phyloP scores from a whole-genome alignment of 1,140 invertebrate species.

The Scaptomyza graminum region DNA sequence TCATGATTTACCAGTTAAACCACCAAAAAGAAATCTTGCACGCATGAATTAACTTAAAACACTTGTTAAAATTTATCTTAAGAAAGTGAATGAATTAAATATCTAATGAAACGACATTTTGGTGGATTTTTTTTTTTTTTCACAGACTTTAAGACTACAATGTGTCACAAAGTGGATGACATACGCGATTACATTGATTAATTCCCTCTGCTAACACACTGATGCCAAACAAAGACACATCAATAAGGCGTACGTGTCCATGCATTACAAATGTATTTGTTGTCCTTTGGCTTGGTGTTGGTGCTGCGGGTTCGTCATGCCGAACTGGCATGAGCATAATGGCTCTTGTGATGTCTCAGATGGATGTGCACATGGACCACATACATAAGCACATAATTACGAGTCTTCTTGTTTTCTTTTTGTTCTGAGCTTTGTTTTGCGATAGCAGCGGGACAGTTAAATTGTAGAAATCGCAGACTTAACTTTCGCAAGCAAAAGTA shows the following conservation, averaged over 20 bases:
- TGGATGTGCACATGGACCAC: slow-evolving; percentile 57
- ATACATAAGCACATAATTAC: slow-evolving; percentile 66
- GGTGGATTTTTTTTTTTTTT: no score
- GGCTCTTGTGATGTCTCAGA: slow-evolving; percentile 58
- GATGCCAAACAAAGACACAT: slow-evolving; percentile 61
- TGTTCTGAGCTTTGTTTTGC: slow-evolving; percentile 23
- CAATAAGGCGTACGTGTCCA: slow-evolving; percentile 76
- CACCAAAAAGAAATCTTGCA: no score
- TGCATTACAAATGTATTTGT: slow-evolving; percentile 70
- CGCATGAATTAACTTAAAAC: no score
- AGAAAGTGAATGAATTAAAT: no score
- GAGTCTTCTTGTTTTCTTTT: slow-evolving; percentile 40
- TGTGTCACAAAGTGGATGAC: slow-evolving; percentile 36
- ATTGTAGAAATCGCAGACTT: slow-evolving; percentile 75
- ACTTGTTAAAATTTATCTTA: no score
- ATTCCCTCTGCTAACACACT: slow-evolving; percentile 49
- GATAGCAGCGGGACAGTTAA: slow-evolving; percentile 64
- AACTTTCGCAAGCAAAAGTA: slow-evolving; percentile 69
- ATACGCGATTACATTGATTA: slow-evolving; percentile 50
- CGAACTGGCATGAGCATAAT: slow-evolving; percentile 42
- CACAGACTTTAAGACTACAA: slow-evolving; percentile 10
- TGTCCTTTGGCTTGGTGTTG: slow-evolving; percentile 32
- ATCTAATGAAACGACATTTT: no score
- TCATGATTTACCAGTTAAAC: no score
- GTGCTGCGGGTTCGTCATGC: slow-evolving; percentile 25